These are phyloP conservation scores for Bellardia pandia DNA, from an alignment of 2,888 invertebrate species.

Conservation along the genomic window DNA sequence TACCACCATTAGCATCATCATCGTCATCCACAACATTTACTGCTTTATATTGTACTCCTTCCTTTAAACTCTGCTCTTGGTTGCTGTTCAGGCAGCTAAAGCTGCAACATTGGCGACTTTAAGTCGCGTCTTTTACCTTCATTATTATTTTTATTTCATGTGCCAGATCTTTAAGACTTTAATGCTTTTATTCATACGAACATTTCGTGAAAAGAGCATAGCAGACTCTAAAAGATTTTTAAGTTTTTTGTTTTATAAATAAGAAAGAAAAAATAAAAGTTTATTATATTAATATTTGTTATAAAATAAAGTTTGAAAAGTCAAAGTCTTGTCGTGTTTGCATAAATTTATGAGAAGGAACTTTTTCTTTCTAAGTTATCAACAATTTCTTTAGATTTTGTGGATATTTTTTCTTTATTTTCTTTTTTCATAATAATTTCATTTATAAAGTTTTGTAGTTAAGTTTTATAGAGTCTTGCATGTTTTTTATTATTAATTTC, in stretches of 20 bases:
- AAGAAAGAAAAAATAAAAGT: conserved; percentile 33
- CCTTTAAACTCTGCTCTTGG: conserved; percentile 21
- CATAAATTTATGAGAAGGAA: conserved; percentile 5
- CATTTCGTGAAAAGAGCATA: conserved; percentile 29
- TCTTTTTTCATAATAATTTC: background rate
- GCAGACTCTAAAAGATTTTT: conserved; percentile 36
- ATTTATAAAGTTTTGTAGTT: background rate
- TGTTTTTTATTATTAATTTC: background rate
- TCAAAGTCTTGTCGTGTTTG: conserved; percentile 34
- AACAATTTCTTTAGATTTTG: conserved; percentile 12
- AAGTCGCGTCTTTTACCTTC: conserved; percentile 74
- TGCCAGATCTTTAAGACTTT: conserved; percentile 59
- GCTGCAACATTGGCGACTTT: conserved; percentile 73
- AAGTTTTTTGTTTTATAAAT: background rate
- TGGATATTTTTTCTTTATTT: background rate
- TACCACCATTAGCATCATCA: conserved; percentile 8
- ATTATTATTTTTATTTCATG: conserved; percentile 71
- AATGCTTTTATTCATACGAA: conserved; percentile 18
- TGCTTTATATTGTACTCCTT: conserved; percentile 25
- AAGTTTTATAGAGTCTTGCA: background rate
- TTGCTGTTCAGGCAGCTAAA: conserved; percentile 26
- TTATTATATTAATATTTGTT: conserved; percentile 22
- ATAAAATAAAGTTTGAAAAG: conserved; percentile 32
- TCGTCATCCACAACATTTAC: conserved; percentile 12
- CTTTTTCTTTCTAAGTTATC: conserved; percentile 16